Base-by-base conservation (phyloP, 2,797 vertebrate species). In the Anguilla megastoma region DNA sequence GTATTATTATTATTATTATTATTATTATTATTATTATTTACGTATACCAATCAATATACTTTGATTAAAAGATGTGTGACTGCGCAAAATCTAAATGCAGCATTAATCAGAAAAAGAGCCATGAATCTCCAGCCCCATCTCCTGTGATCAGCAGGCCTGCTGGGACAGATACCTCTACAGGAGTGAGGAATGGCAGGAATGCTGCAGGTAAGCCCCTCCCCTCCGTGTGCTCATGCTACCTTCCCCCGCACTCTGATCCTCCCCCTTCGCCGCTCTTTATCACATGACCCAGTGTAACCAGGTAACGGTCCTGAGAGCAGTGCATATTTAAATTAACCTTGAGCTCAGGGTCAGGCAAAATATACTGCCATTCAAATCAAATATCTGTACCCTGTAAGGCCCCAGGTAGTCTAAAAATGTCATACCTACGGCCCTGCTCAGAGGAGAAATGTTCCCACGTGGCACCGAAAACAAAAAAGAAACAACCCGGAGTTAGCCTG, bases 161-260 rank as follows among this genome's bases (percentile, higher is more conserved):
- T 90, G 89, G 90, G 91, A 94, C 95, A 94, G 58, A 94, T 91
- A 89, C 83, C 56, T 21, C 10, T 85, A 48, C 66, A 80, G 21
- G 74, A 82, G 30, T 3, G 50, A 1, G 89, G 92, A 89, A 96
- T 93, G 93, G 88, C 50, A 89, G 94, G 94, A 96, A 96, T 96
- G 94, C 91, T 85, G 80, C 85, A 85, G 90, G 90, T 87, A 85
- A 86, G 87, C 76, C 33, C 27, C 60, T 79, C 16, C 16, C 87
- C 58, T n/a, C 60, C 21, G 48, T 52, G 83, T 60, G 66, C 30
- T 54, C 18, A 52, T n/a, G 3, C 54, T 66, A 87, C 41, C 30
- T 7, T n/a, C 36, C 56, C 36, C 86, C n/a, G 27, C 82, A 63
- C 87, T 71, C 36, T 41, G n/a, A 50, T 36, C 80, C 36, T n/a